Evolutionary conservation across 2,888 invertebrate species (phyloP).

Genomic region (Phymatocera aterrima): DNA sequence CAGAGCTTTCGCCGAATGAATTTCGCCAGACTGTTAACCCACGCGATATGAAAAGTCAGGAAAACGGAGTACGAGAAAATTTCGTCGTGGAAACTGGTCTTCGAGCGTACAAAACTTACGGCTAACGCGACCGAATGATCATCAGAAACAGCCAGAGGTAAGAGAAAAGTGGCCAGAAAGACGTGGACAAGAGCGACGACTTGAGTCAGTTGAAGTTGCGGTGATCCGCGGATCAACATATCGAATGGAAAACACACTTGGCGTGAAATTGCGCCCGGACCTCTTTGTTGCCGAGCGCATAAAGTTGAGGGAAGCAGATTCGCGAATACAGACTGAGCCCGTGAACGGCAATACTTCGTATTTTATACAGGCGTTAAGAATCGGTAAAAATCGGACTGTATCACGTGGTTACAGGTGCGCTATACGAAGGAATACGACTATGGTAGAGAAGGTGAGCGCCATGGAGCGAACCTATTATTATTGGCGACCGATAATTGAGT

Average conservation of each 20-base stretch:
- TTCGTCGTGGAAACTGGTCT: neutral
- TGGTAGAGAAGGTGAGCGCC: neutral
- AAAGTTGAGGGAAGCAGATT: conserved; percentile 19
- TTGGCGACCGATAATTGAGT: conserved; percentile 41
- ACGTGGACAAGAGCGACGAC: neutral
- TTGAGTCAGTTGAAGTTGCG: neutral
- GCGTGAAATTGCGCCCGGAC: neutral
- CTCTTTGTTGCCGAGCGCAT: conserved; percentile 1
- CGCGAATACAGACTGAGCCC: conserved; percentile 35
- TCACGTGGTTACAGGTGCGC: conserved; percentile 32
- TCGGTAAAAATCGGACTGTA: conserved; percentile 6
- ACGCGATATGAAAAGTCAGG: neutral
- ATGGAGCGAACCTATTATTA: conserved; percentile 30
- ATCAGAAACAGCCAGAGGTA: neutral
- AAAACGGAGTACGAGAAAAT: neutral
- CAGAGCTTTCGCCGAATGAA: neutral
- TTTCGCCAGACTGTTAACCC: neutral
- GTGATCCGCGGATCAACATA: conserved; percentile 1
- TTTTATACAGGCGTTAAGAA: conserved; percentile 36
- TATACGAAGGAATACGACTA: conserved; percentile 20
- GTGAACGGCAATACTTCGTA: neutral
- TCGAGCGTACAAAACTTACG: conserved; percentile 12
- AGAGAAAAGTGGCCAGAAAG: neutral
- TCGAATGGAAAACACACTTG: neutral
- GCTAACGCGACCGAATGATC: neutral